Evolutionary conservation across 1,140 invertebrate species (phyloP).

Genomic region (Eulimnadia texana): DNA sequence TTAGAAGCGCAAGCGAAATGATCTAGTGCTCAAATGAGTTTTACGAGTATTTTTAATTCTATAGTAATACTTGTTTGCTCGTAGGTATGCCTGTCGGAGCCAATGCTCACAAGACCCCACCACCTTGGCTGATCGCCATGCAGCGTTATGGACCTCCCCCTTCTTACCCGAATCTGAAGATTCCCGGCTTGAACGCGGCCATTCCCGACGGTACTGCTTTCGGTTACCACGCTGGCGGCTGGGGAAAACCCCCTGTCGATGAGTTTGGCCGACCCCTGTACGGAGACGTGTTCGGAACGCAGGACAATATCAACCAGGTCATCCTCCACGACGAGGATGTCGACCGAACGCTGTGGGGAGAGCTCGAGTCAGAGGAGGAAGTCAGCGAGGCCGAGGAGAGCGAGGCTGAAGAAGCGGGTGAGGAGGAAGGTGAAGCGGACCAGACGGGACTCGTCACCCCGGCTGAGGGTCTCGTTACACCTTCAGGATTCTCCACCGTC

Average conservation of each 20-base stretch:
- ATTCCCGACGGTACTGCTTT: conserved; percentile 94
- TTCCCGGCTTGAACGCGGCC: conserved; percentile 81
- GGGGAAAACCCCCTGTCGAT: conserved; percentile 99
- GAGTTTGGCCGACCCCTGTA: conserved; percentile 94
- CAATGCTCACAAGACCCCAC: conserved; percentile 66
- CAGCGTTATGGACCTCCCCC: conserved; percentile 98
- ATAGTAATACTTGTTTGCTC: no score
- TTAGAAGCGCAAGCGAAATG: no score
- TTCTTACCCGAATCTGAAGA: conserved; percentile 96
- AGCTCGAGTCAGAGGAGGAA: conserved; percentile 76
- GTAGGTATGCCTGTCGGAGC: conserved; percentile 93
- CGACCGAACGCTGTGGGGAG: conserved; percentile 89
- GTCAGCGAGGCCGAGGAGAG: conserved; percentile 63
- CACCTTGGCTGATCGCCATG: conserved; percentile 99
- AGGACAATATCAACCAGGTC: conserved; percentile 20
- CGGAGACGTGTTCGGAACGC: conserved; percentile 88
- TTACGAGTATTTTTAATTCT: no score
- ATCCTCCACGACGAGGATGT: conserved; percentile 64
- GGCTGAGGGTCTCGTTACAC: conserved; percentile 82
- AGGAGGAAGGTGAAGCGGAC: conserved; percentile 37
- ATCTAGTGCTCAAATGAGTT: no score
- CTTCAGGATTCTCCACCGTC: conserved; percentile 86
- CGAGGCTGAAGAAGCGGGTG: conserved; percentile 45
- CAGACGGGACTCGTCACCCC: conserved; percentile 57
- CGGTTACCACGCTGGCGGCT: conserved; percentile 96